phyloP scores from a whole-genome alignment of 2,113 vertebrate genomes.

The Psephotus haematonotus region DNA sequence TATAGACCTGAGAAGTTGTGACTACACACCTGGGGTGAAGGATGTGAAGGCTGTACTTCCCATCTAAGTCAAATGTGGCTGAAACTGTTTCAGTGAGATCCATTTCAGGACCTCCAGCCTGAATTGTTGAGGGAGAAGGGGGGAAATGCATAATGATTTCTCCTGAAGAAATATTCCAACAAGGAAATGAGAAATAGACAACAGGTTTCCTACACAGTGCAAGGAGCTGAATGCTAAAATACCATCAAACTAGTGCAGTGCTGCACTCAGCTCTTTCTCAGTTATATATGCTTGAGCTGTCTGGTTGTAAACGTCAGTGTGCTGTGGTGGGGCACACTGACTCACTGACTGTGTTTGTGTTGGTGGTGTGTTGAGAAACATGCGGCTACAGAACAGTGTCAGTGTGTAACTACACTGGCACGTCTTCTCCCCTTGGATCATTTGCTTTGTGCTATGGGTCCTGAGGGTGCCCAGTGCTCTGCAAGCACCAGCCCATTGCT shows the following conservation, averaged over 20 bases:
- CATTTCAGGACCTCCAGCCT: not conserved
- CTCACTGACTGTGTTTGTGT: accelerated
- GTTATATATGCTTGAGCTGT: accelerated
- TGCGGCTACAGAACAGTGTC: accelerated
- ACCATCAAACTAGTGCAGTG: not conserved
- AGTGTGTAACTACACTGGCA: too few species aligned
- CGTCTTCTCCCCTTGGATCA: not conserved
- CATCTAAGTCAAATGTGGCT: not conserved
- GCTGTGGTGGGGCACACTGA: not conserved
- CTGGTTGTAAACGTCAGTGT: too few species aligned
- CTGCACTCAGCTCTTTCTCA: not conserved
- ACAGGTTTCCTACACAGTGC: accelerated
- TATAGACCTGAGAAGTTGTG: not conserved
- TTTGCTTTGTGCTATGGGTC: not conserved
- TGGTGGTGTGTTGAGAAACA: not conserved
- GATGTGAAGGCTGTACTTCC: not conserved
- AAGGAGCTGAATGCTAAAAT: not conserved
- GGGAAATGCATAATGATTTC: not conserved
- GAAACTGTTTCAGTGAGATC: not conserved
- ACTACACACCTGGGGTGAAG: not conserved
- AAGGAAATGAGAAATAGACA: not conserved
- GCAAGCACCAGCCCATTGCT: not conserved
- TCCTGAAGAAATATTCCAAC: not conserved
- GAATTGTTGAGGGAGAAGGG: not conserved
- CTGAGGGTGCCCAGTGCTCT: not conserved